phyloP scores from a whole-genome alignment of 2,888 invertebrate genomes.

The Clivina fossor region DNA sequence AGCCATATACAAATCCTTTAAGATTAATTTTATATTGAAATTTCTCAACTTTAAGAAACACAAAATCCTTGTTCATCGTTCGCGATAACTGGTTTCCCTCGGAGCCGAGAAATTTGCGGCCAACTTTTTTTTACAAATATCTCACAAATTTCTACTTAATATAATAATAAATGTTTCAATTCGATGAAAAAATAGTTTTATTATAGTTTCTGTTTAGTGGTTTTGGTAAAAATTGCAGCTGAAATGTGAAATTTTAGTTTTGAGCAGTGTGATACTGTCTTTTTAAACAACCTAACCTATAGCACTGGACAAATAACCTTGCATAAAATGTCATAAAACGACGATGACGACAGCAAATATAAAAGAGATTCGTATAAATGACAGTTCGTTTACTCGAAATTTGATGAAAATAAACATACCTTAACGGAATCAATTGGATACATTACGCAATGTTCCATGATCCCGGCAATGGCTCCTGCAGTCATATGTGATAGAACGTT shows the following conservation, averaged over 20 bases:
- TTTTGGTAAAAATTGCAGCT: too few relatives aligned
- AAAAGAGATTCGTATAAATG: background rate
- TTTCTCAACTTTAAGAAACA: too few relatives aligned
- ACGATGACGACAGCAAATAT: slow-evolving; percentile 15
- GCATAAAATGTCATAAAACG: slow-evolving; percentile 17
- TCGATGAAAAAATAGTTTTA: too few relatives aligned
- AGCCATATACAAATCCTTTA: too few relatives aligned
- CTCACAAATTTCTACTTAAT: too few relatives aligned
- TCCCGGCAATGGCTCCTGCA: slow-evolving; percentile 95
- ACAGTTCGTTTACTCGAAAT: background rate
- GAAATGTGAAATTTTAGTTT: background rate
- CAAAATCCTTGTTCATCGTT: too few relatives aligned
- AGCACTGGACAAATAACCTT: slow-evolving; percentile 24
- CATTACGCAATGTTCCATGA: slow-evolving; percentile 99
- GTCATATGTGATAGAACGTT: slow-evolving; percentile 86
- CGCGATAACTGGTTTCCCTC: too few relatives aligned
- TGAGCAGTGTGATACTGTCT: slow-evolving; percentile 11
- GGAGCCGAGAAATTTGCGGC: too few relatives aligned
- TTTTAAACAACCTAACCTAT: slow-evolving; percentile 24
- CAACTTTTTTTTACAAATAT: too few relatives aligned
- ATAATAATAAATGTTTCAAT: too few relatives aligned
- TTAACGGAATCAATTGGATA: slow-evolving; percentile 99
- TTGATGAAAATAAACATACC: slow-evolving; percentile 60
- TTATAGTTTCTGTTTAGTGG: too few relatives aligned
- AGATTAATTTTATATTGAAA: too few relatives aligned